Conservation (phyloP, 2,113 vertebrate genomes). For the Alethe diademata region DNA sequence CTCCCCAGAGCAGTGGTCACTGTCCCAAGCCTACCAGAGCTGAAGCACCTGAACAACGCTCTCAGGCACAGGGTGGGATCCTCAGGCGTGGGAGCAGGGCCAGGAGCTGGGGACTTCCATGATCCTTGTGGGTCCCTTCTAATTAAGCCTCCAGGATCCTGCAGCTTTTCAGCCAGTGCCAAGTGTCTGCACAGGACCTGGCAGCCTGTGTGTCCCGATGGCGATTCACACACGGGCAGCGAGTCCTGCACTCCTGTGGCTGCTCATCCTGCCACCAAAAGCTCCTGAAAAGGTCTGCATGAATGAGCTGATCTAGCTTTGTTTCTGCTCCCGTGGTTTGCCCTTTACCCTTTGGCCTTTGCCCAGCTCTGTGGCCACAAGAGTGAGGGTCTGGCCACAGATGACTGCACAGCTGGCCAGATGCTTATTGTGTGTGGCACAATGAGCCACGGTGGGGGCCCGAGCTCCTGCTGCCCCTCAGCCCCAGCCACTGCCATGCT, state of each 20-base stretch:
- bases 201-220: background rate
- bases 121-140: background rate
- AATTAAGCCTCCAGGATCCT: background rate
- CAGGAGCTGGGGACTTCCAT: background rate
- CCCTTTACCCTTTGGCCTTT: conserved; percentile 66
- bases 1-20: background rate
- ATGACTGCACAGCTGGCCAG: conserved; percentile 39
- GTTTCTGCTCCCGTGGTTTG: background rate
- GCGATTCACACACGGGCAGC: fast-evolving
- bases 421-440: background rate
- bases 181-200: background rate
- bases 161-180: background rate
- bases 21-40: background rate
- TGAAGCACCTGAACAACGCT: background rate
- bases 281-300: conserved; percentile 26
- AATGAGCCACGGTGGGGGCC: background rate
- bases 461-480: background rate
- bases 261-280: background rate
- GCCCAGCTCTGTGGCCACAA: background rate
- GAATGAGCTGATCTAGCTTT: conserved; percentile 47
- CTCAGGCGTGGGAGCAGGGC: background rate
- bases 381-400: conserved; percentile 7
- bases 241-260: background rate
- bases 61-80: background rate
- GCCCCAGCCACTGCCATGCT: background rate